These are phyloP conservation scores for Agapetus fuscipes DNA, from an alignment of 2,888 invertebrate genomes.

Conservation along the genomic window DNA sequence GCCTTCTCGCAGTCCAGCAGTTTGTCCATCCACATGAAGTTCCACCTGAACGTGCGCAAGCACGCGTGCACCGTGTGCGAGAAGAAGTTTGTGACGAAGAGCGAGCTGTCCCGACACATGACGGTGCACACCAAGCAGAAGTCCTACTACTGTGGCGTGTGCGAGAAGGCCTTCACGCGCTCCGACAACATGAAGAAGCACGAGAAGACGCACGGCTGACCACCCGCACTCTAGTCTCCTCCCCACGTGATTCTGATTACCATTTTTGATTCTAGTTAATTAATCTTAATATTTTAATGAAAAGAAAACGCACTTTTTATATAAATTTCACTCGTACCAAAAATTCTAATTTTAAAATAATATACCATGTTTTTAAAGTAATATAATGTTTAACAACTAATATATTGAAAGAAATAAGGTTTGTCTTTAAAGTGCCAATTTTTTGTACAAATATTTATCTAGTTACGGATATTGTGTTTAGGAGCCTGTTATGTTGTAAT, in stretches of 20 bases:
- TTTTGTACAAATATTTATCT: slow-evolving; percentile 21
- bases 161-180: slow-evolving; percentile 45
- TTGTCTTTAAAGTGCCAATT: slow-evolving; percentile 20
- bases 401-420: slow-evolving; percentile 15
- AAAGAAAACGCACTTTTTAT: slow-evolving; percentile 16
- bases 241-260: not conserved
- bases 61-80: slow-evolving; percentile 46
- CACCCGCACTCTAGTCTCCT: not conserved
- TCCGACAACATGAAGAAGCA: slow-evolving; percentile 48
- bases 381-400: not conserved
- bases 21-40: slow-evolving; percentile 46
- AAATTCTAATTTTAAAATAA: slow-evolving; percentile 17
- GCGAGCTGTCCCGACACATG: slow-evolving; percentile 47
- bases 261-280: slow-evolving; percentile 9
- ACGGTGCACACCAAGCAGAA: slow-evolving; percentile 46
- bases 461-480: slow-evolving; percentile 11
- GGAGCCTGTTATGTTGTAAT: not conserved
- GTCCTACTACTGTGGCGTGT: slow-evolving; percentile 45
- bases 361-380: slow-evolving; percentile 10
- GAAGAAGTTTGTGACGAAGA: slow-evolving; percentile 46
- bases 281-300: slow-evolving; percentile 5
- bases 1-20: slow-evolving; percentile 46
- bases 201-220: slow-evolving; percentile 45
- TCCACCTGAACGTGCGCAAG: slow-evolving; percentile 44
- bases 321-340: slow-evolving; percentile 17